phyloP scores from a whole-genome alignment of 2,113 vertebrate species.

The Hemibagrus wyckioides region DNA sequence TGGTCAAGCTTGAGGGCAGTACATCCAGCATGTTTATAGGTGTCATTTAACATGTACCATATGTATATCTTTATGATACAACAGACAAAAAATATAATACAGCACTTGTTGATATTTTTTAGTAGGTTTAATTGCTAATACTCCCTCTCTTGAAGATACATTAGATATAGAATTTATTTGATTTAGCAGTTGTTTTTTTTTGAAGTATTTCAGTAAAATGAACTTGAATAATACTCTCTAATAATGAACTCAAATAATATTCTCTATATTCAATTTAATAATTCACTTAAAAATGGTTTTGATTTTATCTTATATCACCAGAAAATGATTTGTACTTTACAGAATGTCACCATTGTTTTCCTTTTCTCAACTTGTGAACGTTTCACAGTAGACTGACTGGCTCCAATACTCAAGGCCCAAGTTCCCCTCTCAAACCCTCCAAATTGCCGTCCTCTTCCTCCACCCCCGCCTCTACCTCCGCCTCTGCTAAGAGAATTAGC shows the following conservation, averaged over 20 bases:
- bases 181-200: too few relatives aligned
- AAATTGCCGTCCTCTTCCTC: slow-evolving; percentile 77
- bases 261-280: background rate
- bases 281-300: background rate
- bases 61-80: background rate
- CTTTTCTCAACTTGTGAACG: background rate
- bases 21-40: background rate
- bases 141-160: background rate
- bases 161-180: background rate
- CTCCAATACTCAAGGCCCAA: slow-evolving; percentile 66
- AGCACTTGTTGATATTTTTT: background rate
- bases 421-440: slow-evolving; percentile 80
- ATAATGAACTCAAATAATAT: background rate
- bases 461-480: slow-evolving; percentile 71
- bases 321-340: background rate
- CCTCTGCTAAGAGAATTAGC: slow-evolving; percentile 80
- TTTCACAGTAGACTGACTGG: slow-evolving; percentile 73
- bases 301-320: background rate
- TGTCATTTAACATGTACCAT: background rate
- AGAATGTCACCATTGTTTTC: background rate
- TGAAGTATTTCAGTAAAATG: background rate
- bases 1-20: background rate
- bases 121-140: background rate
- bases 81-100: background rate
- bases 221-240: background rate